A percentile compares a stretch with the other conserved stretches of the same genome.
phyloP scores from a whole-genome alignment of 30 jellyfish, hydroid and myxozoan genomes.

The Hydractinia symbiolongicarpus region DNA sequence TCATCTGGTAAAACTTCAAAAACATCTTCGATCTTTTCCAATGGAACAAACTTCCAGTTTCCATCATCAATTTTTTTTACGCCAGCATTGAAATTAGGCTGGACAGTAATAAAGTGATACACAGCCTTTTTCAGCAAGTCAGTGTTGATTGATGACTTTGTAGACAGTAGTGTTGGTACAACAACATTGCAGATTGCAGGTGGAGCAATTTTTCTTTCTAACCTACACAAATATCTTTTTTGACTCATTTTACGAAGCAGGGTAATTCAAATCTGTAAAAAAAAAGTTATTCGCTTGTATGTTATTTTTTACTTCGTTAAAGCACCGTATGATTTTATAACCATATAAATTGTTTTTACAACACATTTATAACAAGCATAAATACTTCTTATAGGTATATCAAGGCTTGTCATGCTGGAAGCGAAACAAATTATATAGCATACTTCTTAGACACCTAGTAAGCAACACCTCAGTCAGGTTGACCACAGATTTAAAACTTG shows the following conservation, averaged over 20 bases:
- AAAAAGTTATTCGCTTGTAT: too few species aligned
- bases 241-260: neutral
- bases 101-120: neutral
- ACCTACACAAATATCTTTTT: neutral
- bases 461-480: too few species aligned
- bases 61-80: neutral
- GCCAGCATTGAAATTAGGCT: neutral
- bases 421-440: too few species aligned
- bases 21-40: neutral
- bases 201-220: neutral
- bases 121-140: conserved; percentile 2
- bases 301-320: too few species aligned
- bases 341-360: too few species aligned
- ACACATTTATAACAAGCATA: too few species aligned
- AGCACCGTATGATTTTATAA: too few species aligned
- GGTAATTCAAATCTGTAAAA: too few species aligned
- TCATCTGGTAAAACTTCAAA: conserved; percentile 1
- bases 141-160: neutral
- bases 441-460: too few species aligned
- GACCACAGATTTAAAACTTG: too few species aligned
- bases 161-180: conserved; percentile 1
- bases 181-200: neutral
- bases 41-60: neutral
- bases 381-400: too few species aligned
- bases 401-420: too few species aligned